These are phyloP conservation scores for Agapornis canus DNA, from an alignment of 2,797 vertebrate species.

Conservation along the genomic window DNA sequence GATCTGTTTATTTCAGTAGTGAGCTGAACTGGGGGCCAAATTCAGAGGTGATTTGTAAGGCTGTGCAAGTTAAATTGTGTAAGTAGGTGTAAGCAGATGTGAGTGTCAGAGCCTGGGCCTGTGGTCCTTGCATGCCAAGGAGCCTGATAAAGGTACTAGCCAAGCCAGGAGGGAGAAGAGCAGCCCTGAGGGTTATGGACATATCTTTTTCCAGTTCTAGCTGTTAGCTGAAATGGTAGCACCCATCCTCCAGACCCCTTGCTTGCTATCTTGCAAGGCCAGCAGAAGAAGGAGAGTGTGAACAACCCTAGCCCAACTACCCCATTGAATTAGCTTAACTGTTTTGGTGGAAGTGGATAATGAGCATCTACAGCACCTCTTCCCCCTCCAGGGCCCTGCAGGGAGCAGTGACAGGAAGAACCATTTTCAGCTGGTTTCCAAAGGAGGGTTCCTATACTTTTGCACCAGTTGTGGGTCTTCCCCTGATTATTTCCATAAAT, in stretches of 20 bases:
- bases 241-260: not conserved
- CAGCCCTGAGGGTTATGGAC: not conserved
- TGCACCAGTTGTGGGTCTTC: not conserved
- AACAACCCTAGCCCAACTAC: not conserved
- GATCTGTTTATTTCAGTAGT: not conserved
- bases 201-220: not conserved
- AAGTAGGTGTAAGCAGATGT: not conserved
- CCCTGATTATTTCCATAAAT: not conserved
- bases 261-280: not conserved
- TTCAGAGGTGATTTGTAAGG: not conserved
- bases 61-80: not conserved
- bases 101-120: not conserved
- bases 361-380: not conserved
- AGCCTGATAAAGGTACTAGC: not conserved
- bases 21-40: not conserved
- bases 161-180: not conserved
- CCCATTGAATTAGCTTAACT: not conserved
- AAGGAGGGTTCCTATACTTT: not conserved
- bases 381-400: rapidly evolving
- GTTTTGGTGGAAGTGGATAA: not conserved
- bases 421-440: not conserved
- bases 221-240: not conserved
- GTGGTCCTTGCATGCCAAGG: not conserved
- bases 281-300: not conserved
- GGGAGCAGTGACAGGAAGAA: not conserved